Conservation (phyloP, 2,888 invertebrate genomes). For the Gortyna flavago region DNA sequence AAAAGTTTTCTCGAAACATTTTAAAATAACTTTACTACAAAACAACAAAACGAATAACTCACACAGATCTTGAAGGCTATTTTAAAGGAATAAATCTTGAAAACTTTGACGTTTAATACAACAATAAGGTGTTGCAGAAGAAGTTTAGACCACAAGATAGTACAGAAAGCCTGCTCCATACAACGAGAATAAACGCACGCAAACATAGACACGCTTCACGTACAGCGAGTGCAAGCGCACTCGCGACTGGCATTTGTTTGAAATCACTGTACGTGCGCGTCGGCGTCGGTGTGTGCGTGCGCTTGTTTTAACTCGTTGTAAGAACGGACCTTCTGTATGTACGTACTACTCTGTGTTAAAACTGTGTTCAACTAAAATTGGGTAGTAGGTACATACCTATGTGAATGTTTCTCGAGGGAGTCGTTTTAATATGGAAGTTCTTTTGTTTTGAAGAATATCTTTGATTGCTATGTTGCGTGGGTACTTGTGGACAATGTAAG, state of each 20-base stretch:
- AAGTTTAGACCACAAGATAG: background rate
- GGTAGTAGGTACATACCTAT: slow-evolving; percentile 30
- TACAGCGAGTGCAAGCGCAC: background rate
- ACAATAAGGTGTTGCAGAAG: slow-evolving; percentile 40
- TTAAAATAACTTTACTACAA: slow-evolving; percentile 3
- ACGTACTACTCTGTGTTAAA: background rate
- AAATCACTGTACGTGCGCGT: background rate
- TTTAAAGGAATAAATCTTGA: slow-evolving; percentile 52
- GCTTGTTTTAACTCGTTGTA: background rate
- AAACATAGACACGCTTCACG: background rate
- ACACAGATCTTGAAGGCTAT: slow-evolving; percentile 34
- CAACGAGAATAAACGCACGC: background rate
- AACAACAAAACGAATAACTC: slow-evolving; percentile 35
- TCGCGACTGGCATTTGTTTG: background rate
- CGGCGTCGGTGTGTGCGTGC: background rate
- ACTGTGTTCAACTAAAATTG: slow-evolving; percentile 31
- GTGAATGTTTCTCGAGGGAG: slow-evolving; percentile 47
- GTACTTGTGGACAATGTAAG: background rate
- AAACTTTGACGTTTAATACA: slow-evolving; percentile 60
- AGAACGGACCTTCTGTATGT: slow-evolving; percentile 12
- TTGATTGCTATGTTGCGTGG: slow-evolving; percentile 23
- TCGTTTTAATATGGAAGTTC: slow-evolving; percentile 33
- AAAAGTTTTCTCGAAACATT: slow-evolving; percentile 2
- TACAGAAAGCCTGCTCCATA: background rate
- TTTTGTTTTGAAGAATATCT: slow-evolving; percentile 43